phyloP scores from a whole-genome alignment of 2,797 vertebrate genomes.

The Pempheris klunzingeri region DNA sequence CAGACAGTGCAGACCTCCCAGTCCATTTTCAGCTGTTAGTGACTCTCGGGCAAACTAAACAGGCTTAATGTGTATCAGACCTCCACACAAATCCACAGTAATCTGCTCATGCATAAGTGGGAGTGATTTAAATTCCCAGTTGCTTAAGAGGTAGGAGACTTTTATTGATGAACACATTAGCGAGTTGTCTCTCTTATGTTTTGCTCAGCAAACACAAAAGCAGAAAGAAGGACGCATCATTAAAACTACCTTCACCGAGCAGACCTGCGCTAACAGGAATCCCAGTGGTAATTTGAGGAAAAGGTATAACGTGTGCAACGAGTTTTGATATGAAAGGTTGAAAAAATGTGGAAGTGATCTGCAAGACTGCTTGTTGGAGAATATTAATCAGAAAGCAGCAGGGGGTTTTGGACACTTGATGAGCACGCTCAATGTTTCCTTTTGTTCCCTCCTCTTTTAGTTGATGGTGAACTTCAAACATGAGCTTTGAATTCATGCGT shows the following conservation, averaged over 20 bases:
- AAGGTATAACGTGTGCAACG: neutral
- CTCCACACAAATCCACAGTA: conserved; percentile 24
- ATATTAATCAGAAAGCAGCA: conserved; percentile 10
- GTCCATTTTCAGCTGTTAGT: conserved; percentile 1
- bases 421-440: neutral
- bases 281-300: neutral
- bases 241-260: neutral
- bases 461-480: conserved; percentile 7
- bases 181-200: conserved; percentile 2
- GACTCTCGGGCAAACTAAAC: neutral
- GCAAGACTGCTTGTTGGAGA: neutral
- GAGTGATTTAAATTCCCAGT: conserved; percentile 30
- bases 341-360: neutral
- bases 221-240: conserved; percentile 6
- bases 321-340: neutral
- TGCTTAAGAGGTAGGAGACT: neutral
- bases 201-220: conserved; percentile 5
- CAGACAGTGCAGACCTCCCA: neutral
- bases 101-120: conserved; percentile 24
- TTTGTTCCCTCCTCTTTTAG: conserved; percentile 12
- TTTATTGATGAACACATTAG: conserved; percentile 40
- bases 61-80: conserved; percentile 31
- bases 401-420: neutral
- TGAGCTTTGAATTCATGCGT: conserved; percentile 34
- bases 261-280: neutral